Evolutionary conservation across 2,113 vertebrate species (phyloP), one percentile per base, ranked within the genome.

Genomic region (Eretmochelys imbricata): DNA sequence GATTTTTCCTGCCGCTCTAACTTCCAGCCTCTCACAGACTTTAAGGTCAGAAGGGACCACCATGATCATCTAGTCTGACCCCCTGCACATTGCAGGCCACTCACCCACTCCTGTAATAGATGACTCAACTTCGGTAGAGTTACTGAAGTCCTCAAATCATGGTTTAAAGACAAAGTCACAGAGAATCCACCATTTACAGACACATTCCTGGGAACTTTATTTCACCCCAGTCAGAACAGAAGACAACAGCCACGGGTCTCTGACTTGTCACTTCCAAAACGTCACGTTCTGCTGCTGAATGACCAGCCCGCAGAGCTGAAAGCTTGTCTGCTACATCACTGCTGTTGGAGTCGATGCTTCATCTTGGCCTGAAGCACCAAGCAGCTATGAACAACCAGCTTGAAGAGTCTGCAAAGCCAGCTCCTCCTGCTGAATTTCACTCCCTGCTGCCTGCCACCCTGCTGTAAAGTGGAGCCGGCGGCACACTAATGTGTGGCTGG

Each of bases 161-260:
- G 19, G n/a, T 22, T 38, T 10, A 72, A 38, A 72, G 65, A 38
- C 65, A 20, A 72, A 72, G n/a, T 72, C n/a, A 38, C n/a, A 72
- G n/a, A 38, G n/a, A 72, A 72, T 72, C n/a, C 9, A 69, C 65
- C 65, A 72, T 72, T n/a, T 69, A n/a, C 35, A n/a, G 62, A 69
- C 62, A 69, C 22, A 31, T n/a, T 31, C 49, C 69, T 72, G 46
- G 31, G 31, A 69, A 16, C 14, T 62, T 62, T 27, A 38, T 31
- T 84, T 87, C 62, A 24, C 38, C 88, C 75, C 62, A 65, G 35
- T 69, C 62, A 69, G 62, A 72, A 19, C 62, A 86, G 57, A n/a
- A 51, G 20, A 89, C 78, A 96, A 93, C 11, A 93, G 82, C 11
- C 49, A 94, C 65, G 4, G 80, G 3, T 46, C 48, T 93, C 5